phyloP scores from a whole-genome alignment of 30 jellyfish, hydroid and myxozoan genomes.

The Cassiopea xamachana region DNA sequence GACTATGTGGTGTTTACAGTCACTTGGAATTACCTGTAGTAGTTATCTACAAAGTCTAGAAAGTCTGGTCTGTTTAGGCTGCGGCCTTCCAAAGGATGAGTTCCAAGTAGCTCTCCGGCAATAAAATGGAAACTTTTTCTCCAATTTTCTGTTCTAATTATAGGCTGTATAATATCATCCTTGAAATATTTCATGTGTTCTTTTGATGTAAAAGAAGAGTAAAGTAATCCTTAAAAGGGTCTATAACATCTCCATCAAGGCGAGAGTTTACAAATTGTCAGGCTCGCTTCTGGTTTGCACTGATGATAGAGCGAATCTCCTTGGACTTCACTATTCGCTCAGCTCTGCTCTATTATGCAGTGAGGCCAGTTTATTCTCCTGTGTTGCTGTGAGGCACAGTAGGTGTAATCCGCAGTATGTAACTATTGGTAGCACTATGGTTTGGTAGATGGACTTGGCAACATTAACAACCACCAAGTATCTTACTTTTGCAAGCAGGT shows the following conservation, averaged over 20 bases:
- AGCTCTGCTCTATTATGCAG: slow-evolving; percentile 6
- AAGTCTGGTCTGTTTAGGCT: not conserved
- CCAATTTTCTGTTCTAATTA: not conserved
- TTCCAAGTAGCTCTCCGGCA: not conserved
- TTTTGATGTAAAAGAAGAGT: not conserved
- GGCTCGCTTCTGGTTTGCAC: slow-evolving; percentile 37
- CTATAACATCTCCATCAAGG: slow-evolving; percentile 3
- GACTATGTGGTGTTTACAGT: not conserved
- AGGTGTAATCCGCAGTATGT: not conserved
- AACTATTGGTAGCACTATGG: not conserved
- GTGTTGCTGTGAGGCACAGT: slow-evolving; percentile 7
- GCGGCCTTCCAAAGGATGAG: not conserved
- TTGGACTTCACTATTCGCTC: slow-evolving; percentile 12
- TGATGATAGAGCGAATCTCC: slow-evolving; percentile 22
- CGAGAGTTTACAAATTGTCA: slow-evolving; percentile 30
- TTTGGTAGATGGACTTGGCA: not conserved
- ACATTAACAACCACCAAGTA: not conserved
- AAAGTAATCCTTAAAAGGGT: slow-evolving; percentile 4
- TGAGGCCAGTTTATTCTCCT: not conserved
- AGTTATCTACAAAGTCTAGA: not conserved
- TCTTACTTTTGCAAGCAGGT: not conserved
- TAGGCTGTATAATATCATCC: not conserved
- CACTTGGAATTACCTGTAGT: not conserved
- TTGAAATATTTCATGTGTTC: slow-evolving; percentile 7
- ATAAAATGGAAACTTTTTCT: not conserved